Percentiles rank a stretch among this genome's conserved stretches.
Evolutionary conservation across 2,113 vertebrate genomes (phyloP).

Genomic region (Thermophis baileyi): DNA sequence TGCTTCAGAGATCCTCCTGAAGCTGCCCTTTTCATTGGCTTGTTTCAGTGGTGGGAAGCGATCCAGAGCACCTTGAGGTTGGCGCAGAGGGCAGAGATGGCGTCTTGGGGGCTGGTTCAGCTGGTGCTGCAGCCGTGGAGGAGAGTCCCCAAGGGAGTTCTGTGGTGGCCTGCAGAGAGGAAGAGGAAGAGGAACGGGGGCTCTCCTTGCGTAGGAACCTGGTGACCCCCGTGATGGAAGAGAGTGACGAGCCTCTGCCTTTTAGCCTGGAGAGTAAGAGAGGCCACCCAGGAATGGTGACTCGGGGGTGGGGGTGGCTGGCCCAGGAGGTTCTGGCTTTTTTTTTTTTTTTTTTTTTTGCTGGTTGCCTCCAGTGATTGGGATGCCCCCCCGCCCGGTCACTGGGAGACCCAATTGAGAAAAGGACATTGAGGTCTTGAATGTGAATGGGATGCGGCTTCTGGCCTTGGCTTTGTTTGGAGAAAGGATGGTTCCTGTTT

Average conservation of each 20-base stretch:
- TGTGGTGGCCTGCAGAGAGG: conserved; percentile 71
- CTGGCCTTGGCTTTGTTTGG: neutral
- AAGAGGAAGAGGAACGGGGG: conserved; percentile 75
- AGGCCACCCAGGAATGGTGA: neutral
- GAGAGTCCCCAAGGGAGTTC: conserved; percentile 65
- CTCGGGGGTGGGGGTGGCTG: fast-evolving
- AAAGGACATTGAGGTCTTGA: neutral
- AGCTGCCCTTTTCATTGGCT: conserved; percentile 37
- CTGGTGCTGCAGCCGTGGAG: conserved; percentile 68
- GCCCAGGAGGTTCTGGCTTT: neutral
- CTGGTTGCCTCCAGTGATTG: neutral
- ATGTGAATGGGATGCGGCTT: too few species aligned
- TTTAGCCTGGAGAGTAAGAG: conserved; percentile 95
- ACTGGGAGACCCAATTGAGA: neutral
- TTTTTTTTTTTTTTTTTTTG: neutral
- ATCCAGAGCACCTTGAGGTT: conserved; percentile 77
- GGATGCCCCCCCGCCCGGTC: neutral
- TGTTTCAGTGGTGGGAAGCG: conserved; percentile 76
- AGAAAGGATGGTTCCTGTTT: neutral
- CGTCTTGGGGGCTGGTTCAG: conserved; percentile 75
- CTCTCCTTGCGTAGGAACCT: conserved; percentile 89
- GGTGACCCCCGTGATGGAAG: conserved; percentile 83
- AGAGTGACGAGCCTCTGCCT: conserved; percentile 77
- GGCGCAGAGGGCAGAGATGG: conserved; percentile 71
- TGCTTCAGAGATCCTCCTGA: too few species aligned